Evolutionary conservation across 2,113 vertebrate species (phyloP).

Genomic region (Corvus hawaiiensis): DNA sequence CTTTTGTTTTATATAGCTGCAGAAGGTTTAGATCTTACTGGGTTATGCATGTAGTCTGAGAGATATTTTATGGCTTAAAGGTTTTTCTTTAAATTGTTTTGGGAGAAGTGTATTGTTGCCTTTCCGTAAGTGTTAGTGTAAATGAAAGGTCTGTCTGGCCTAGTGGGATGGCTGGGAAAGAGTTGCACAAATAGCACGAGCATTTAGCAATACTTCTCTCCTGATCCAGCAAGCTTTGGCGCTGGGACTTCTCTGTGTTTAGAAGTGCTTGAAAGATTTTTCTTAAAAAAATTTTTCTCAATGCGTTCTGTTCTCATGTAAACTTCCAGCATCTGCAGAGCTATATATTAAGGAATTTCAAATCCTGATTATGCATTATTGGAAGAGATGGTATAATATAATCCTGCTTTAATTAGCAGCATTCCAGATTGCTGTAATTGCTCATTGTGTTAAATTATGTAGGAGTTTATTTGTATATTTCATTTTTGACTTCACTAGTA

Average conservation of each 20-base stretch:
- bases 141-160: background rate
- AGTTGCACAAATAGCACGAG: background rate
- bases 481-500: background rate
- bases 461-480: background rate
- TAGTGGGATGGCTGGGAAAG: background rate
- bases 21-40: background rate
- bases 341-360: background rate
- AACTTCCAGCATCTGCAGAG: background rate
- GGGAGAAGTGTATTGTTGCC: background rate
- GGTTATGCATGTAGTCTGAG: background rate
- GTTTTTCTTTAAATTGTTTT: background rate
- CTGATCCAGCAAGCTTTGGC: background rate
- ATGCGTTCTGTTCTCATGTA: background rate
- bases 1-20: background rate
- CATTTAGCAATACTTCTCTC: background rate
- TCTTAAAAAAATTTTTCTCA: background rate
- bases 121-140: background rate
- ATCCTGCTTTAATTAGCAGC: background rate
- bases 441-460: background rate
- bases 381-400: background rate
- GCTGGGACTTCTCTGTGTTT: background rate
- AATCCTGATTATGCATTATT: background rate
- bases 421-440: background rate
- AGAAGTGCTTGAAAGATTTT: background rate
- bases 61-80: background rate